These are phyloP conservation scores for Diuraphis noxia DNA, from an alignment of 1,140 invertebrate genomes.

Conservation along the genomic window DNA sequence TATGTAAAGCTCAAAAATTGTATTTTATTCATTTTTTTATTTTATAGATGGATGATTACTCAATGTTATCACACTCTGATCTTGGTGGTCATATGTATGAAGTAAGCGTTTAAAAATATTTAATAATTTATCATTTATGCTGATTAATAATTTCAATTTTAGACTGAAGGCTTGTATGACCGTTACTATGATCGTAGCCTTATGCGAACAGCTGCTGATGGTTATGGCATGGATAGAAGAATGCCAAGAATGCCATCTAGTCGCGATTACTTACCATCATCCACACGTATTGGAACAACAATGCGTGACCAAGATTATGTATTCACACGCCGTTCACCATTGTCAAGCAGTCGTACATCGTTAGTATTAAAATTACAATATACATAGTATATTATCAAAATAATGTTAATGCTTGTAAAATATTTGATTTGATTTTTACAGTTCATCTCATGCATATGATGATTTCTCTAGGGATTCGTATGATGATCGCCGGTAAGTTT, in stretches of 20 bases:
- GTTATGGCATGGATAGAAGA: slow-evolving; percentile 47
- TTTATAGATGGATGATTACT: slow-evolving; percentile 48
- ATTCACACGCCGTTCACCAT: slow-evolving; percentile 41
- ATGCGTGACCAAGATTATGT: slow-evolving; percentile 49
- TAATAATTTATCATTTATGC: neutral
- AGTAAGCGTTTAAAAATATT: neutral
- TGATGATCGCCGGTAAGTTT: slow-evolving; percentile 77
- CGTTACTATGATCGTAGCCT: slow-evolving; percentile 44
- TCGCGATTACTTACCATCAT: slow-evolving; percentile 44
- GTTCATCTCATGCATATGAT: slow-evolving; percentile 61
- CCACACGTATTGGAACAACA: slow-evolving; percentile 45
- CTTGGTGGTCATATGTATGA: slow-evolving; percentile 49
- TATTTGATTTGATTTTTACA: neutral
- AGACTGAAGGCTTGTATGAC: slow-evolving; percentile 44
- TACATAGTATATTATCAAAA: neutral
- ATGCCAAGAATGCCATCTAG: slow-evolving; percentile 48
- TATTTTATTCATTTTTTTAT: neutral
- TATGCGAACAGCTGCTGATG: slow-evolving; percentile 40
- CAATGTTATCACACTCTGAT: slow-evolving; percentile 43
- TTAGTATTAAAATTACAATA: neutral
- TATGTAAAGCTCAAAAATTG: neutral
- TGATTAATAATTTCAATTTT: neutral
- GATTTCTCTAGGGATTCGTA: slow-evolving; percentile 83
- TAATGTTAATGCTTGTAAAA: neutral
- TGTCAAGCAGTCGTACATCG: slow-evolving; percentile 44